Base-by-base conservation (phyloP, 2,888 invertebrate species). In the Scaptomyza parva region DNA sequence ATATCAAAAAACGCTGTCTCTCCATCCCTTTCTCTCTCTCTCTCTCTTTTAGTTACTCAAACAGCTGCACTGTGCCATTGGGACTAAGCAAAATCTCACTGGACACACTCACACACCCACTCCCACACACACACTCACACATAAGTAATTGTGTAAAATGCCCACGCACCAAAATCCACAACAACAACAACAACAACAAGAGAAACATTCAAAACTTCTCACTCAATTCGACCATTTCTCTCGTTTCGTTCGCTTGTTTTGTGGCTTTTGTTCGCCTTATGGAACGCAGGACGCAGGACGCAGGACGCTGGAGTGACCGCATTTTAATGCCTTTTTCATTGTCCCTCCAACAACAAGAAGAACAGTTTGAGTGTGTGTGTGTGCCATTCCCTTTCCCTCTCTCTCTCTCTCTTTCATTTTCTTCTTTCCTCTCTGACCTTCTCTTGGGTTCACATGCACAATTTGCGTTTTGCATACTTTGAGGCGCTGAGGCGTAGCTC, bases 321-420 rank as follows among this genome's bases (percentile, higher is more conserved):
- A 77, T 74, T 88, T 84, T 88, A 88, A 86, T 88, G 83, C 70
- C 74, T 80, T 86, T 83, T 83, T 86, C 87, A 83, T 88, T 86
- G 87, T 80, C n/a, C 9, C 18, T 28, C 2, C 22, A 22, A 22
- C 22, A 22, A 22, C 22, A 22, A 5, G 3, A 22, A 22, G 2
- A 28, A 2, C 26, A 37, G 9, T n/a, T n/a, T n/a, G n/a, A n/a
- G 17, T 17, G 37, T 35, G 26, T 24, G 24, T 40, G 1, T 33
- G 11, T 8, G 53, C 9, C 67, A 45, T 37, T 33, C 51, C 39
- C 18, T 17, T 4, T 8, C 17, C 1, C 17, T 35, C 33, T 4
- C 28, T 8, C 11, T 11, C 9, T 3, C 7, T n/a, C n/a, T n/a
- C n/a, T n/a, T n/a, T n/a, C n/a, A 14, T 24, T 0, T 1, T 45